Conservation (phyloP, 2,113 vertebrate species). For the Salvator merianae region DNA sequence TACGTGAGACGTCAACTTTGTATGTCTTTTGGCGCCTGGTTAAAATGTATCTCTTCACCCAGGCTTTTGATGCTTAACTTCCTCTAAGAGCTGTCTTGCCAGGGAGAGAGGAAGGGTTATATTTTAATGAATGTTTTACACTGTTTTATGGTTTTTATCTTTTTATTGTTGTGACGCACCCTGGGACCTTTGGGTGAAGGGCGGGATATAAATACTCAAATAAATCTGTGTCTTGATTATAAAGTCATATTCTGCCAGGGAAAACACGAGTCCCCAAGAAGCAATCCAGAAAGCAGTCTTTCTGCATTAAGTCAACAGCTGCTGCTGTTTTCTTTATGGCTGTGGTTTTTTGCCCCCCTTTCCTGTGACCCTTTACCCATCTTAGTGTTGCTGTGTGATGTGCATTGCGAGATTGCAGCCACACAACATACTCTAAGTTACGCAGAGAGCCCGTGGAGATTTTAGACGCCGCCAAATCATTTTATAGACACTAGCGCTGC, state of each 20-base stretch:
- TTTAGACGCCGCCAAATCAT: not conserved
- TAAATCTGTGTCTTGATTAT: conserved; percentile 39
- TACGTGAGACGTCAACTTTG: too few species aligned
- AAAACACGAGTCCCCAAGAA: not conserved
- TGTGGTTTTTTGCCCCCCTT: not conserved
- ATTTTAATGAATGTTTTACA: too few species aligned
- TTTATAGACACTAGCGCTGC: not conserved
- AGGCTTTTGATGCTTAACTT: too few species aligned
- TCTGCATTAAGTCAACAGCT: not conserved
- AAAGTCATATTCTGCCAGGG: conserved; percentile 17
- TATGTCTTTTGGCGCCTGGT: too few species aligned
- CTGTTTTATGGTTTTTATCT: too few species aligned
- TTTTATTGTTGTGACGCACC: too few species aligned
- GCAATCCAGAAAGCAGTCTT: conserved; percentile 48
- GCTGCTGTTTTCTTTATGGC: not conserved
- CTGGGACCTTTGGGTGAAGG: too few species aligned
- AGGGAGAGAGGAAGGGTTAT: too few species aligned
- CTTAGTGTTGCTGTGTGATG: not conserved
- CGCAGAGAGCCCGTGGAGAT: not conserved
- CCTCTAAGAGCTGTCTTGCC: too few species aligned
- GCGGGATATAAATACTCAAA: too few species aligned
- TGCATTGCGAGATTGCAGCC: not conserved
- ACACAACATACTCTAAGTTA: not conserved
- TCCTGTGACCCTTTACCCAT: not conserved
- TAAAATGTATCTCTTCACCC: too few species aligned